A percentile compares a stretch with the other conserved stretches of the same genome.
Evolutionary conservation across 1,140 invertebrate genomes (phyloP).

Genomic region (Meteorus sp.): DNA sequence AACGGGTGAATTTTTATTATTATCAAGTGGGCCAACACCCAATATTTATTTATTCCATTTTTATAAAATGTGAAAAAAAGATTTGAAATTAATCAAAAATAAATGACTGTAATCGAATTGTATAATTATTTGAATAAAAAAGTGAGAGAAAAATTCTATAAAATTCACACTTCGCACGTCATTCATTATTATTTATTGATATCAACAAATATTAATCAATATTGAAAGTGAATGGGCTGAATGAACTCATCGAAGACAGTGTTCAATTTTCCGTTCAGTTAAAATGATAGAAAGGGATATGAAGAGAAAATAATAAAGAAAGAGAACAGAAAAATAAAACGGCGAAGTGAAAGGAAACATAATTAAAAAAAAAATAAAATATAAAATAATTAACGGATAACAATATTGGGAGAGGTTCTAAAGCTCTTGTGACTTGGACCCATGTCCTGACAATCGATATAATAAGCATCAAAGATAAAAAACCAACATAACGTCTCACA

Average conservation of each 20-base stretch:
- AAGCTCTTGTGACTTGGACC: slow-evolving; percentile 19
- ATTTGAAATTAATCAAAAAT: background rate
- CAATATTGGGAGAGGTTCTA: background rate
- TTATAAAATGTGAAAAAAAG: background rate
- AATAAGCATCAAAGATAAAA: no score
- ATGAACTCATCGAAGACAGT: no score
- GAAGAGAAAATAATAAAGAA: background rate
- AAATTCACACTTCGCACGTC: no score
- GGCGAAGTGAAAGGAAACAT: background rate
- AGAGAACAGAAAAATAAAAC: no score
- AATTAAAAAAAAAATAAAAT: background rate
- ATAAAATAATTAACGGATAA: background rate
- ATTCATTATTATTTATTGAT: no score
- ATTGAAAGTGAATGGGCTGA: slow-evolving; percentile 24
- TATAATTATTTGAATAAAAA: background rate
- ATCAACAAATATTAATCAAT: no score
- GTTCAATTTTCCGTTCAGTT: no score
- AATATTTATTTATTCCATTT: slow-evolving; percentile 5
- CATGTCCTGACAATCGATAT: slow-evolving; percentile 49
- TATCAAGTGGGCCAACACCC: slow-evolving; percentile 13
- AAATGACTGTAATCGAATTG: background rate
- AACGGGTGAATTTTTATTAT: no score
- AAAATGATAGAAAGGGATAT: background rate
- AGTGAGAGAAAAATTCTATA: no score
- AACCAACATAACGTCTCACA: slow-evolving; percentile 19